Percentiles rank a stretch among this genome's conserved stretches.
phyloP scores from a whole-genome alignment of 2,113 vertebrate species.

The Nesoenas mayeri region DNA sequence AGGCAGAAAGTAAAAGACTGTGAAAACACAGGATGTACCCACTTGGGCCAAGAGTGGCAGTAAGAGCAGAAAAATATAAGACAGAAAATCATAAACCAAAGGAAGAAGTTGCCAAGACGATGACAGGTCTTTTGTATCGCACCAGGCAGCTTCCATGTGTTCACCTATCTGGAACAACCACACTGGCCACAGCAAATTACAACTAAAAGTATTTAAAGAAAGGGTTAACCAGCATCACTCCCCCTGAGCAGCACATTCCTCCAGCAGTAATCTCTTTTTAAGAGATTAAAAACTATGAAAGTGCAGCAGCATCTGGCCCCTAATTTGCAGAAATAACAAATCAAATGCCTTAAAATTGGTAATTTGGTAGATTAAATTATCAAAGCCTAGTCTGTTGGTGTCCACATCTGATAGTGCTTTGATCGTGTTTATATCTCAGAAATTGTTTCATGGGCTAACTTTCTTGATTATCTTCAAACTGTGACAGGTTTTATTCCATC shows the following conservation, averaged over 20 bases:
- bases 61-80: background rate
- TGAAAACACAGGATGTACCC: background rate
- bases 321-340: conserved; percentile 49
- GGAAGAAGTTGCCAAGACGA: background rate
- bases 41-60: background rate
- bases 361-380: conserved; percentile 63
- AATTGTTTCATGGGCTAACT: conserved; percentile 51
- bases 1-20: background rate
- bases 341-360: conserved; percentile 33
- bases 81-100: background rate
- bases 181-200: background rate
- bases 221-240: background rate
- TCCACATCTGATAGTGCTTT: conserved; percentile 29
- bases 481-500: conserved; percentile 49
- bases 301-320: background rate
- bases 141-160: background rate
- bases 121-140: rapidly evolving
- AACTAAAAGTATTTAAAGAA: background rate
- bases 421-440: conserved; percentile 45
- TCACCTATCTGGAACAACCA: background rate
- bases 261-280: conserved; percentile 34
- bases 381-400: conserved; percentile 22
- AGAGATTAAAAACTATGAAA: conserved; percentile 39
- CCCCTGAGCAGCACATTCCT: background rate
- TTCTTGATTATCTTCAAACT: conserved; percentile 62